These are phyloP conservation scores for Darevskia mixta DNA, from an alignment of 2,797 vertebrate genomes.

Conservation along the genomic window DNA sequence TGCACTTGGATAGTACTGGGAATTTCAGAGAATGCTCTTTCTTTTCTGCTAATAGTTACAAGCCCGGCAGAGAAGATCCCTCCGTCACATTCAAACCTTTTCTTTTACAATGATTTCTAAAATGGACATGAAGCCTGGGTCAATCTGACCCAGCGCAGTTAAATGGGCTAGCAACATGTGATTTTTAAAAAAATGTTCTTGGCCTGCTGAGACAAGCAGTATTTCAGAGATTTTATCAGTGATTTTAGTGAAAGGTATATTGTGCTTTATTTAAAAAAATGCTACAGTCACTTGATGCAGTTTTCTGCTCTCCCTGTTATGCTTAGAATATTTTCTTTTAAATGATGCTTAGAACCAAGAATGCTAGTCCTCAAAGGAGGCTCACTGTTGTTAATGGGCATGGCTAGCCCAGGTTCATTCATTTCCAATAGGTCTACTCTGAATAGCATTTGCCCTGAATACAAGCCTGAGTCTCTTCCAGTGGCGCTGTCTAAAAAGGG, in stretches of 20 bases:
- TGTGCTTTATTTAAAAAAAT: not conserved
- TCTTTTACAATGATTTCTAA: not conserved
- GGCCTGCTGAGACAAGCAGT: not conserved
- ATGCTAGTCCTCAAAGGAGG: too few species aligned
- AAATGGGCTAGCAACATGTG: not conserved
- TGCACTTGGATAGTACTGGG: not conserved
- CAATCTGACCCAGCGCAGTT: not conserved
- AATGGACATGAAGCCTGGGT: not conserved
- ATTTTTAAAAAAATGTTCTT: not conserved
- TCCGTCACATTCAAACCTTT: not conserved
- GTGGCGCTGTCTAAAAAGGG: not conserved
- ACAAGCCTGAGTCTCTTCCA: conserved; percentile 22
- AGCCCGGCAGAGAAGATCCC: not conserved
- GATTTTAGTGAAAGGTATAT: conserved; percentile 5
- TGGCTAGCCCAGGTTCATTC: too few species aligned
- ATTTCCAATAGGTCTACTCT: too few species aligned
- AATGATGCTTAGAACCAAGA: conserved; percentile 14
- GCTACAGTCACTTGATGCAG: not conserved
- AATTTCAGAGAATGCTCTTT: not conserved
- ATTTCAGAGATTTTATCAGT: conserved; percentile 21
- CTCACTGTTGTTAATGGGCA: too few species aligned
- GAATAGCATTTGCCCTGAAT: too few species aligned
- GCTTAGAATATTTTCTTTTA: conserved; percentile 26
- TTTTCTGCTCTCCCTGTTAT: conserved; percentile 22
- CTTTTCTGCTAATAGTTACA: not conserved